A percentile compares a stretch with the other conserved stretches of the same genome.
These are phyloP conservation scores for Pangasianodon hypophthalmus DNA, from an alignment of 2,113 vertebrate species.

Conservation along the genomic window DNA sequence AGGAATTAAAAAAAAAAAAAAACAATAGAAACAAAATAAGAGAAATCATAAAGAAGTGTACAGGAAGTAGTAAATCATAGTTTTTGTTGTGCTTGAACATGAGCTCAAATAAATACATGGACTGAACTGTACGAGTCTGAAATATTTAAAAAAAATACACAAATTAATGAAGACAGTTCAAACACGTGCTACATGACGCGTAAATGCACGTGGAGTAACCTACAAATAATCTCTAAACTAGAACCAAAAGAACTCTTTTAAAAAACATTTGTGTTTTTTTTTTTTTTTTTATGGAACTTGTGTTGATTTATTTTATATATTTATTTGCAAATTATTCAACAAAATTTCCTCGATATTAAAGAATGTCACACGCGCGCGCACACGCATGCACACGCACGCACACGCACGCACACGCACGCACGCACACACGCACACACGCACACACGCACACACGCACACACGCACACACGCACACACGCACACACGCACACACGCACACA, in stretches of 20 bases:
- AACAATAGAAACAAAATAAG: not conserved
- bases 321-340: not conserved
- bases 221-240: not conserved
- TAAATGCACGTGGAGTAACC: no score
- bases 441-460: not conserved
- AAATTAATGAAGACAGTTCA: not conserved
- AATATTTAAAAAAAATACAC: not conserved
- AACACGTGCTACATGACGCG: not conserved
- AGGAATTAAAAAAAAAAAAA: slow-evolving; percentile 38
- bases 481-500: not conserved
- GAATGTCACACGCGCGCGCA: not conserved
- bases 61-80: not conserved
- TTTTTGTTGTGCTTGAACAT: not conserved
- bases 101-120: not conserved
- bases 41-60: not conserved
- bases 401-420: not conserved
- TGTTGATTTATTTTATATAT: not conserved
- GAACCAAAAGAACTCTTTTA: not conserved
- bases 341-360: not conserved
- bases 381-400: no score
- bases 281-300: not conserved
- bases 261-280: no score
- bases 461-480: not conserved
- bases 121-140: not conserved
- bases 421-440: not conserved